Evolutionary conservation across 2,113 vertebrate species (phyloP), one percentile per base, ranked within the genome.

Genomic region (Neolamprologus modestus): DNA sequence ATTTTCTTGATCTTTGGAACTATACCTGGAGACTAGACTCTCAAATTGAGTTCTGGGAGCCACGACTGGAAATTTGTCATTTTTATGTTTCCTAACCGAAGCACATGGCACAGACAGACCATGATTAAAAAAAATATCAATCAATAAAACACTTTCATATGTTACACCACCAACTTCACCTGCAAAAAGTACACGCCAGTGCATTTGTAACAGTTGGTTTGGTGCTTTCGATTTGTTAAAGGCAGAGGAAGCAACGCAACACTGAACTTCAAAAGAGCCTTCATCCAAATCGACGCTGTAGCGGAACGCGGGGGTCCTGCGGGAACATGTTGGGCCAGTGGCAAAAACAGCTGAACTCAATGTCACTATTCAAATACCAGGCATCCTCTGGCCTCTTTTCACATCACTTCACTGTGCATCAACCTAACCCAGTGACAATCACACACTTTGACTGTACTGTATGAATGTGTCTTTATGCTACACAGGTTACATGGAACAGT

Each of bases 361-460:
- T 28, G 21, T 87, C 73, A 79, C 63, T 80, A 8, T 55, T 35
- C 59, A 63, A 28, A 26, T 71, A 40, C 57, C 76, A 35, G 89
- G 81, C 26, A 40, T 87, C 71, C 24, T 61, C 28, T 81, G 2
- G 11, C 50, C 83, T 73, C 40, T 76, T 66, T 24, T 68, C 76
- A 83, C 81, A 37, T 85, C 89, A 81, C 71, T 81, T 85, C 61
- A 76, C 79, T 73, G 90, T 91, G 88, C 91, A 54, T 88, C 81
- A 76, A 55, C 71, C 73, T 19, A 85, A 89, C 53, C 86, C 63
- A 92, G 89, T 90, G 94, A 94, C 94, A 94, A 94, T 94, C 95
- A 92, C 88, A 90, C 82, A 80, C 40, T 85, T 82, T 91, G 93
- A 93, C 87, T 92, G 85, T 91, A 83, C 87, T 85, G 87, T 82